Percentiles rank a stretch among this genome's conserved stretches.
These are phyloP conservation scores for Scyliorhinus canicula DNA, from an alignment of 2,797 vertebrate species.

Conservation along the genomic window DNA sequence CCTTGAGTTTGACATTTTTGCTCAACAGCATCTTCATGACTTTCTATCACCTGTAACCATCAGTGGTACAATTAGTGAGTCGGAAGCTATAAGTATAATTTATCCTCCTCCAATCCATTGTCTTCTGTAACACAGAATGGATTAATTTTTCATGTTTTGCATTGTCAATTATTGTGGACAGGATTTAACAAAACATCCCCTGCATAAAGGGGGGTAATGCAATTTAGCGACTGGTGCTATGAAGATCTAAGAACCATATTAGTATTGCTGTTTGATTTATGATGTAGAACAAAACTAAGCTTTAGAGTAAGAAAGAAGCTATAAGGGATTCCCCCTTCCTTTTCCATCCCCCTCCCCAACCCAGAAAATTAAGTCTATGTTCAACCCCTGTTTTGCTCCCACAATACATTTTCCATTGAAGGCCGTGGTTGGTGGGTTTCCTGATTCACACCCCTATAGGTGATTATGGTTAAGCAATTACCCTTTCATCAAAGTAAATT, in stretches of 20 bases:
- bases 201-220: neutral
- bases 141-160: neutral
- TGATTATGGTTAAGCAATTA: neutral
- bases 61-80: neutral
- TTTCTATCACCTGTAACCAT: no score
- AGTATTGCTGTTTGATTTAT: neutral
- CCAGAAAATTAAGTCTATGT: neutral
- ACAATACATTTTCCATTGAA: constrained; percentile 27
- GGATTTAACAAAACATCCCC: neutral
- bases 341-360: no score
- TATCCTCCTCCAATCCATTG: neutral
- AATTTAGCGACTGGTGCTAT: no score
- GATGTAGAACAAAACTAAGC: neutral
- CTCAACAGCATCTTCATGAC: no score
- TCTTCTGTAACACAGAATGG: no score
- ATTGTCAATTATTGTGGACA: neutral
- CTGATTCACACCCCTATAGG: neutral
- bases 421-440: neutral
- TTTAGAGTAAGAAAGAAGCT: neutral
- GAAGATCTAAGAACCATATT: neutral
- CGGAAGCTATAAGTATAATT: neutral
- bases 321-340: neutral
- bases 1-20: no score
- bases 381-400: neutral
- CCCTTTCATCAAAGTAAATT: constrained; percentile 13